phyloP scores from a whole-genome alignment of 2,797 vertebrate genomes.

The Enteromius viviparus region DNA sequence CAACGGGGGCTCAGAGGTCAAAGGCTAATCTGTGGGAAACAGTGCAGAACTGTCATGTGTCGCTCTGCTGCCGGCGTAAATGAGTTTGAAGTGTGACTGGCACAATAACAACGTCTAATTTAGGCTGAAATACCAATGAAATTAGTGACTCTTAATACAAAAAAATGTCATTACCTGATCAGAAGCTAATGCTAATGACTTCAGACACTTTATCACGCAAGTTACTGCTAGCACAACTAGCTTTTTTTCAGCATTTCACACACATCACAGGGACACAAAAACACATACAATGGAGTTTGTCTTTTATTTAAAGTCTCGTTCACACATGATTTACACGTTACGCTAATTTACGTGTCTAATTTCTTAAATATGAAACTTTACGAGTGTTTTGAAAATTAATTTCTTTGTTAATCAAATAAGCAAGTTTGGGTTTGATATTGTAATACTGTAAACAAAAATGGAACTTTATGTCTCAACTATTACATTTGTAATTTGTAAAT shows the following conservation, averaged over 20 bases:
- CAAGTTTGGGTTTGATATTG: not conserved
- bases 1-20: not conserved
- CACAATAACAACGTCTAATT: not conserved
- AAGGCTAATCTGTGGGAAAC: constrained; percentile 33
- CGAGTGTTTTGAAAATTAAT: not conserved
- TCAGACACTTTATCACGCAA: not conserved
- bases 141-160: not conserved
- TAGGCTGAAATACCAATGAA: not conserved
- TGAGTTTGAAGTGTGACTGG: not conserved
- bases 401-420: not conserved
- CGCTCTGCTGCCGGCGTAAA: not conserved
- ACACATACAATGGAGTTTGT: not conserved
- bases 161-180: not conserved
- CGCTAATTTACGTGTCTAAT: too few species aligned
- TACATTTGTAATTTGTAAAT: not conserved
- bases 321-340: not conserved
- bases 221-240: not conserved
- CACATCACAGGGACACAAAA: not conserved
- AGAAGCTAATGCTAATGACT: not conserved
- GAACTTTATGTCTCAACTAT: not conserved
- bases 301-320: not conserved
- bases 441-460: not conserved
- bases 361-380: not conserved
- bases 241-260: not conserved
- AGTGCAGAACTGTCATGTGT: constrained; percentile 26